Evolutionary conservation across 2,113 vertebrate genomes (phyloP).

Genomic region (Corythaixoides concolor): DNA sequence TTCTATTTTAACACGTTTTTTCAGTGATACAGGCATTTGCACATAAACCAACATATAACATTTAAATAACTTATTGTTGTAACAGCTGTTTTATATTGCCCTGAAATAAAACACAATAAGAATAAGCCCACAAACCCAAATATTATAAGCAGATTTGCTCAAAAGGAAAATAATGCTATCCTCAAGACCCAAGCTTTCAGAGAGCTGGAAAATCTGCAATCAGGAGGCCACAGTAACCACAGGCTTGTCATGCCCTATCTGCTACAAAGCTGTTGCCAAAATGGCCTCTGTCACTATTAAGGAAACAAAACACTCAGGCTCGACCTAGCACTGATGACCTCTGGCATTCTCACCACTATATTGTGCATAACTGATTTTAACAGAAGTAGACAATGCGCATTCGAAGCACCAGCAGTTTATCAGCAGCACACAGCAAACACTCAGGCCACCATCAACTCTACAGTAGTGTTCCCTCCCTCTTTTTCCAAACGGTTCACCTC

Average conservation of each 20-base stretch:
- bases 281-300: neutral
- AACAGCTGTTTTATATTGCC: neutral
- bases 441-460: neutral
- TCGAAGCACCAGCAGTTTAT: neutral
- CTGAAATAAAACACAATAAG: neutral
- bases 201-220: neutral
- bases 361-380: neutral
- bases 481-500: neutral
- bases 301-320: neutral
- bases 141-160: neutral
- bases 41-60: neutral
- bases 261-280: neutral
- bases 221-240: neutral
- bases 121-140: neutral
- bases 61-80: neutral
- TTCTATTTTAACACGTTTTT: neutral
- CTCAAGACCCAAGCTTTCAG: neutral
- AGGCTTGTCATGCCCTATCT: neutral
- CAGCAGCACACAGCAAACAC: neutral
- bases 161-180: neutral
- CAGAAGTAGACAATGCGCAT: rapidly evolving
- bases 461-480: neutral
- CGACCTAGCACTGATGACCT: neutral
- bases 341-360: neutral
- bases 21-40: neutral